phyloP scores from a whole-genome alignment of 1,140 invertebrate species.

The Chymomyza costata region DNA sequence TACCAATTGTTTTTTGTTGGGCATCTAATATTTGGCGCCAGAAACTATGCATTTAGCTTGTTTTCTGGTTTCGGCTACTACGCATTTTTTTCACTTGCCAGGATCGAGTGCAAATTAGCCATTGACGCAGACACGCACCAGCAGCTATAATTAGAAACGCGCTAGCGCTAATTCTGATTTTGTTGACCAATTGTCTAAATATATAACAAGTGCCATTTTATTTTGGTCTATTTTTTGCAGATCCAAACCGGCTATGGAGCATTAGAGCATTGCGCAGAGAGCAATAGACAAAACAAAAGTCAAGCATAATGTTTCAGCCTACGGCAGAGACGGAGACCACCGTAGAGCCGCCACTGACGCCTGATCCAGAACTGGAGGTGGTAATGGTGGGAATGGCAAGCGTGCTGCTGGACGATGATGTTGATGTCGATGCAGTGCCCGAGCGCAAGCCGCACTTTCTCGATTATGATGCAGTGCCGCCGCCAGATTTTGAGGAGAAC shows the following conservation, averaged over 20 bases:
- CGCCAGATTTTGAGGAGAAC: conserved; percentile 76
- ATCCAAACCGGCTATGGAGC: conserved; percentile 53
- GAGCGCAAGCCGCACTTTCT: conserved; percentile 78
- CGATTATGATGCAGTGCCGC: conserved; percentile 78
- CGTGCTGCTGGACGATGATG: conserved; percentile 30
- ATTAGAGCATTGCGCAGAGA: conserved; percentile 19
- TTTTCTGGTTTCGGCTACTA: no score
- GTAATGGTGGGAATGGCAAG: conserved; percentile 18
- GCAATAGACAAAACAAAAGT: no score
- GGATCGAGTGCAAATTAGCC: no score
- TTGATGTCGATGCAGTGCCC: conserved; percentile 60
- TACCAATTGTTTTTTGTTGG: no score
- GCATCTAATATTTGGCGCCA: no score
- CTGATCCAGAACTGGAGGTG: conserved; percentile 29
- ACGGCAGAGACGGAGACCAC: not conserved
- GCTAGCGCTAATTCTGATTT: no score
- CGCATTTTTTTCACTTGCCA: no score
- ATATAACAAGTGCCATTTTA: no score
- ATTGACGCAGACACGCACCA: no score
- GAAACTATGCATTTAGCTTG: no score
- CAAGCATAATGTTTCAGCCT: not conserved
- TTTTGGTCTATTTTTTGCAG: conserved; percentile 30
- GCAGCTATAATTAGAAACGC: no score
- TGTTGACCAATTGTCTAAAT: no score
- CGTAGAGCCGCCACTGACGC: conserved; percentile 41